Evolutionary conservation across 2,113 vertebrate genomes (phyloP), one percentile per base, ranked within the genome.

Genomic region (Craseonycteris thonglongyai): DNA sequence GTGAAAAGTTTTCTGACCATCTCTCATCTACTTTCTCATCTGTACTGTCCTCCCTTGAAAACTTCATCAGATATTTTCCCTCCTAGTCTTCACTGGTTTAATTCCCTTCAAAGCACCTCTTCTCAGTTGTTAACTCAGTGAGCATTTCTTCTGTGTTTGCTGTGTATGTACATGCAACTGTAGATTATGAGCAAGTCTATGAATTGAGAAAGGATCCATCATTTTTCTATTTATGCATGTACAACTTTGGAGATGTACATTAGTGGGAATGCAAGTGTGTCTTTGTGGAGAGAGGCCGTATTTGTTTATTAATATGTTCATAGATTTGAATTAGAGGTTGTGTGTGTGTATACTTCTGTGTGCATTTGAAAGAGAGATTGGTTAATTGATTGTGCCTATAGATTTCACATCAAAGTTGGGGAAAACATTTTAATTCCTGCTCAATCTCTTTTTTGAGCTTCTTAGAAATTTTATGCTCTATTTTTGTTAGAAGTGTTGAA

Each of bases 401-500:
- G 7, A 71, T 38, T 84, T n/a, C 3, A 7, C 5, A 21, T n/a
- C 14, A 22, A 3, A 26, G 0, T 38, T 38, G 1, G 49, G 42
- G 7, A 4, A 49, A 7, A 75, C 14, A 26, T 66, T 93, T 75
- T 54, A 49, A 58, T 82, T 81, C 28, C 51, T 72, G 10, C 8
- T 54, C n/a, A 22, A 4, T 33, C 28, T 22, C 6, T 66, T 72
- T 79, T 59, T 45, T 35, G 35, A 58, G 28, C 38, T 56, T 68
- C 38, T 90, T 45, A 91, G 40, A 85, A 83, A 74, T 84, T 33
- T 65, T 13, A 65, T 65, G 56, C n/a, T 63, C 42, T 82, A 28
- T 19, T 51, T 95, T 75, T 38, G n/a, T 72, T 84, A 40, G 19
- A 84, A 63, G 10, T 58, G 15, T 63, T 59, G 33, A 85, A 82